Evolutionary conservation across 1,140 invertebrate genomes (phyloP).

Genomic region (Lanistes nyassanus): DNA sequence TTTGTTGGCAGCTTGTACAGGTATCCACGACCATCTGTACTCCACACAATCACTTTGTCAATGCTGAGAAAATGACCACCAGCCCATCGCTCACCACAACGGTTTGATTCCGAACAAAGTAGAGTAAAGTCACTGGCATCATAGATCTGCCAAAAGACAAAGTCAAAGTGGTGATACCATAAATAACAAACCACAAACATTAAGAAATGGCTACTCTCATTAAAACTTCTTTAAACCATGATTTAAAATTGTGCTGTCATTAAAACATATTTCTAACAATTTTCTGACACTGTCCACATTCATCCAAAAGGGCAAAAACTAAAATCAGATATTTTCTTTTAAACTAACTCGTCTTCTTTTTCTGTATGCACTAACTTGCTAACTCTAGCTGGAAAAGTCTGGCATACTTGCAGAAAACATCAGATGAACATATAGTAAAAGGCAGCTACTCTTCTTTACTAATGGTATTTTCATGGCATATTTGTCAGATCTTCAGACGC

Average conservation of each 20-base stretch:
- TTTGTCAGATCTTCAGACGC: background rate
- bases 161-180: conserved; percentile 2
- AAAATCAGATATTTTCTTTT: too few relatives aligned
- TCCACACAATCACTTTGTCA: conserved; percentile 92
- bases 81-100: conserved; percentile 88
- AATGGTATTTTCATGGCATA: too few relatives aligned
- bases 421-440: too few relatives aligned
- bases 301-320: too few relatives aligned
- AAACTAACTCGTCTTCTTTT: too few relatives aligned
- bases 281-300: too few relatives aligned
- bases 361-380: background rate
- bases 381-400: background rate
- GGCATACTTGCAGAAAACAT: too few relatives aligned
- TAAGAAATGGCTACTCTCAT: background rate
- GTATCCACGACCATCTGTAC: conserved; percentile 92
- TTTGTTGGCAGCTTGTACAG: conserved; percentile 94
- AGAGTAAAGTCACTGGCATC: conserved; percentile 94
- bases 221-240: too few relatives aligned
- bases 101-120: conserved; percentile 84
- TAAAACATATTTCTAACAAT: too few relatives aligned
- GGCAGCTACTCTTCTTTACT: too few relatives aligned
- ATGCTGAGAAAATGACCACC: conserved; percentile 92
- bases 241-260: too few relatives aligned
- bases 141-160: conserved; percentile 76
- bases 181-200: background rate